phyloP scores from a whole-genome alignment of 2,888 invertebrate species.

The Brachylomia viminalis region DNA sequence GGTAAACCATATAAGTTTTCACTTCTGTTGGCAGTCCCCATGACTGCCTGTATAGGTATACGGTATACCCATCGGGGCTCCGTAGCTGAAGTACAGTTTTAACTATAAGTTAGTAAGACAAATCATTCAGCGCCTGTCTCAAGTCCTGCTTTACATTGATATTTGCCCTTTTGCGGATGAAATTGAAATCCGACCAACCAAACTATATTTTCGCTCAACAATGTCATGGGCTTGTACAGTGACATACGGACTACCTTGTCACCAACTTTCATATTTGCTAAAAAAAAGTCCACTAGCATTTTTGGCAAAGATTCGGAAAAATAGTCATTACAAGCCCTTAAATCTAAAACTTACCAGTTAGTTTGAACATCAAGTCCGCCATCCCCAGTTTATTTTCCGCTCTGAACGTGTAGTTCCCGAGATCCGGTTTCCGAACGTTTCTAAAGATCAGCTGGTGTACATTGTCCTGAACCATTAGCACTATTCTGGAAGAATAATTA shows the following conservation, averaged over 20 bases:
- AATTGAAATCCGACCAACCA: too few relatives aligned
- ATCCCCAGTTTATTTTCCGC: slow-evolving; percentile 94
- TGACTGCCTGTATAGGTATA: too few relatives aligned
- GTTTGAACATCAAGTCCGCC: slow-evolving; percentile 92
- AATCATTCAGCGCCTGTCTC: too few relatives aligned
- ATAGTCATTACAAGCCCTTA: neutral
- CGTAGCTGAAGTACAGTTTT: too few relatives aligned
- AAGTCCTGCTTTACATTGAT: too few relatives aligned
- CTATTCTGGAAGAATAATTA: slow-evolving; percentile 76
- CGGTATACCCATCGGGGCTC: too few relatives aligned
- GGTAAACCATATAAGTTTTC: too few relatives aligned
- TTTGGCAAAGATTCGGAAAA: neutral
- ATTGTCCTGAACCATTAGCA: slow-evolving; percentile 89
- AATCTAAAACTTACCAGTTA: slow-evolving; percentile 90
- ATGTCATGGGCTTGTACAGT: neutral
- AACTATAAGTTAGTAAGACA: too few relatives aligned
- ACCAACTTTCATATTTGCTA: neutral
- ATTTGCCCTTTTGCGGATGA: too few relatives aligned
- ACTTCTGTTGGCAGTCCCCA: too few relatives aligned
- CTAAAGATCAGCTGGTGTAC: slow-evolving; percentile 92
- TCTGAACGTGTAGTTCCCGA: slow-evolving; percentile 94
- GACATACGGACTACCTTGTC: too few relatives aligned
- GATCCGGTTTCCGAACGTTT: slow-evolving; percentile 92
- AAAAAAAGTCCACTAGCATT: neutral
- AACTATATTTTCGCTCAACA: too few relatives aligned